Evolutionary conservation across 2,113 vertebrate species (phyloP).

Genomic region (Xyrauchen texanus): DNA sequence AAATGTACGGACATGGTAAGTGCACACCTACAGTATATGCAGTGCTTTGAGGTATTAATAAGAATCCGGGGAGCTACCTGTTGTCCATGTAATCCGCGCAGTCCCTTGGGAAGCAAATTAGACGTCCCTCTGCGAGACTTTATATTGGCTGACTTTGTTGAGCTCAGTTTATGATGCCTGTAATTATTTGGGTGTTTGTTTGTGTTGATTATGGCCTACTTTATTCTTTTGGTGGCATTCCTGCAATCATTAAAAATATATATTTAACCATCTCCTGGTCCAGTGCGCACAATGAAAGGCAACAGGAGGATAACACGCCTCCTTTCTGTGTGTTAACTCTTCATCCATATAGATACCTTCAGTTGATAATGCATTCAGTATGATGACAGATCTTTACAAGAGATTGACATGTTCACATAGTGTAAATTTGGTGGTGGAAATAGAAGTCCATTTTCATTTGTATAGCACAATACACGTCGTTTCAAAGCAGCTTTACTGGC

Average conservation of each 20-base stretch:
- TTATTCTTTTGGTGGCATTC: background rate
- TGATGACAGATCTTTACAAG: background rate
- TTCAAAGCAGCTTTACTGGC: no score
- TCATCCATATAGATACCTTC: background rate
- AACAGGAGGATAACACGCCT: background rate
- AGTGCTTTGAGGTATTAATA: background rate
- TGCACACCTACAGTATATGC: conserved; percentile 12
- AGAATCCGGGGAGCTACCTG: conserved; percentile 31
- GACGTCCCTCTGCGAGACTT: background rate
- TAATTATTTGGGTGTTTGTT: background rate
- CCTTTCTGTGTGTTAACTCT: conserved; percentile 1
- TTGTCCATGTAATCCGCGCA: conserved; percentile 4
- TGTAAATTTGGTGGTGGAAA: background rate
- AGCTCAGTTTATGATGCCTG: background rate
- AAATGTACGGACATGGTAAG: conserved; percentile 24
- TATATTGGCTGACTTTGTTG: conserved; percentile 1
- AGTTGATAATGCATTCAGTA: background rate
- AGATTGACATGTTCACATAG: background rate
- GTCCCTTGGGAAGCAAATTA: background rate
- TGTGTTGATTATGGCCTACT: background rate
- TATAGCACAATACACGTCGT: no score
- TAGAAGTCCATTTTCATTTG: no score
- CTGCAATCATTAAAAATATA: no score
- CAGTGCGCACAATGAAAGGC: background rate
- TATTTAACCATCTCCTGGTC: no score